Percentiles rank a stretch among this genome's conserved stretches.
phyloP scores from a whole-genome alignment of 2,113 vertebrate genomes.

The Melanostigma gelatinosum region DNA sequence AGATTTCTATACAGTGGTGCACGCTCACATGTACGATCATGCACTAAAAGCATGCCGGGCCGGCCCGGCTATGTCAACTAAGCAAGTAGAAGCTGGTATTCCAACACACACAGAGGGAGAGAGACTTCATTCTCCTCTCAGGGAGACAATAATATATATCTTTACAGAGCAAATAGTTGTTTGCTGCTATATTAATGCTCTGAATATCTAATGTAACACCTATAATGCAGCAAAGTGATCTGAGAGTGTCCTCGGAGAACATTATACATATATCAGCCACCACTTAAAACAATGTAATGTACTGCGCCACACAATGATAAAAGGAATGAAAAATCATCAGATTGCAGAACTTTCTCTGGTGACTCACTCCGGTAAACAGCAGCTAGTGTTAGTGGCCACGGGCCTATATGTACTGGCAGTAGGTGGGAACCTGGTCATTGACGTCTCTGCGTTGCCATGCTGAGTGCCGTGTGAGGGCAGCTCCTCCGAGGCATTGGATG shows the following conservation, averaged over 20 bases:
- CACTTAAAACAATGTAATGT: background rate
- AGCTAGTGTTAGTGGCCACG: conserved; percentile 17
- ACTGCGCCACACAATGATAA: background rate
- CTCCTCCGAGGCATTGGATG: conserved; percentile 11
- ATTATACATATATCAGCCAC: background rate
- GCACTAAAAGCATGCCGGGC: too few species aligned
- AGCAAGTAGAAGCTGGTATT: background rate
- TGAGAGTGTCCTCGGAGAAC: background rate
- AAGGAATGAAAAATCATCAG: conserved; percentile 22
- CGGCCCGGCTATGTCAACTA: too few species aligned
- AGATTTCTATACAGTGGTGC: background rate
- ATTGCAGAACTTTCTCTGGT: background rate
- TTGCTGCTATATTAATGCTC: background rate
- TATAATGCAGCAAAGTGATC: conserved; percentile 6
- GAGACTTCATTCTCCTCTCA: background rate
- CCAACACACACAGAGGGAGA: background rate
- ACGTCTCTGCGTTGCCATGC: conserved; percentile 27
- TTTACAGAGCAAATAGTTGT: background rate
- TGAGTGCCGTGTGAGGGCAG: conserved; percentile 40
- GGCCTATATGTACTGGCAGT: conserved; percentile 18
- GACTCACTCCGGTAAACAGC: conserved; percentile 37
- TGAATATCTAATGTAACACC: background rate
- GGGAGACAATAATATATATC: background rate
- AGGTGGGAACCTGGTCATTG: conserved; percentile 39
- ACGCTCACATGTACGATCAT: background rate